Conservation (phyloP, 2,888 invertebrate genomes). For the Lepidocyrtinus sp. region DNA sequence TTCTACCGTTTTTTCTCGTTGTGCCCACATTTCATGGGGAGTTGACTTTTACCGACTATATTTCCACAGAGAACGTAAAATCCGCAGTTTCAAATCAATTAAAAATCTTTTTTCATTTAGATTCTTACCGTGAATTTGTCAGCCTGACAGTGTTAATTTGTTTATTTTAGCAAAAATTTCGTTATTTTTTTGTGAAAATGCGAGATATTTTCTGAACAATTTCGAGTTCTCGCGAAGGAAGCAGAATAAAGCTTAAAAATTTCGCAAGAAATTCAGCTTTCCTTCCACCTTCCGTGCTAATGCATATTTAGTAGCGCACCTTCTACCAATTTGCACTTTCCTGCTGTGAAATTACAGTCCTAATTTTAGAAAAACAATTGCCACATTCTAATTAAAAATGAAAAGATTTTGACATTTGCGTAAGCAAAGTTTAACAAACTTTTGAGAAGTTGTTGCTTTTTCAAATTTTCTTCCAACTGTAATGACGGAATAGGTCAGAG, state of each 20-base stretch:
- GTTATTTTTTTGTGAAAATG: background rate
- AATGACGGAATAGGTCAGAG: too few species aligned
- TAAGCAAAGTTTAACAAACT: too few species aligned
- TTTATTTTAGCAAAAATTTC: too few species aligned
- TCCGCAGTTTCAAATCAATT: background rate
- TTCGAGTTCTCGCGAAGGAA: background rate
- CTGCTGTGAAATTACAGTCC: background rate
- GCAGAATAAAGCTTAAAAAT: background rate
- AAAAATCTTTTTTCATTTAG: background rate
- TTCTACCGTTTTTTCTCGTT: constrained; percentile 40
- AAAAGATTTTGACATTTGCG: background rate
- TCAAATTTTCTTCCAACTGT: too few species aligned
- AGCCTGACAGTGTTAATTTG: background rate
- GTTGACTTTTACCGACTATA: background rate
- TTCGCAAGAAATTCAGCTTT: background rate
- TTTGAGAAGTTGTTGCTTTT: too few species aligned
- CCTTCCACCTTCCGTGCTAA: background rate
- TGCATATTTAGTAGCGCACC: too few species aligned
- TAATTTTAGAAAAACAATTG: background rate
- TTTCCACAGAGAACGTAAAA: background rate
- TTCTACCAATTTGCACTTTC: background rate
- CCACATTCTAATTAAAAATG: background rate
- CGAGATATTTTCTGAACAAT: background rate
- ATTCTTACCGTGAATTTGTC: background rate
- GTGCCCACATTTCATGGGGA: constrained; percentile 45